A percentile compares a stretch with the other conserved stretches of the same genome.
Evolutionary conservation across 2,797 vertebrate genomes (phyloP).

Genomic region (Darevskia mixta): DNA sequence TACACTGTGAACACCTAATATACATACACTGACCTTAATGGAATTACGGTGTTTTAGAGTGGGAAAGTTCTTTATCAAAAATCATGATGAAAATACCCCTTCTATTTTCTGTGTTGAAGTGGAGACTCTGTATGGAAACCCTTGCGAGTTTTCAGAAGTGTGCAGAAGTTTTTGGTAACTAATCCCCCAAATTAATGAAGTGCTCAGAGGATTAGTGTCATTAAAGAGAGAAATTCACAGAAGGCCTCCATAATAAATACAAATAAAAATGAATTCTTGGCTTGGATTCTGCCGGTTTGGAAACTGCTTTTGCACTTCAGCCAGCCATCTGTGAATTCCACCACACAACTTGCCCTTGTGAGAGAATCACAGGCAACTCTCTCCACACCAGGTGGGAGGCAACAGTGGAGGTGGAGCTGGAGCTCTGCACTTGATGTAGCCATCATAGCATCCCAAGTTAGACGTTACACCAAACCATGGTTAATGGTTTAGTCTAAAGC

Average conservation of each 20-base stretch:
- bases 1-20: no score
- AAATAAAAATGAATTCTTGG: not conserved
- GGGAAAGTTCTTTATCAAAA: not conserved
- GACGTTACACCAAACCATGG: not conserved
- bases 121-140: accelerated
- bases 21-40: not conserved
- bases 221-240: slow-evolving; percentile 17
- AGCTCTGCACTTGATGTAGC: not conserved
- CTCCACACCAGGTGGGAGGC: accelerated
- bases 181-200: slow-evolving; percentile 1
- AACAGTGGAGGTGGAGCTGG: no score
- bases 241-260: slow-evolving; percentile 9
- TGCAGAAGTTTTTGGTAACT: slow-evolving; percentile 19
- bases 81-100: not conserved
- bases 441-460: not conserved
- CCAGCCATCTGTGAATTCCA: not conserved
- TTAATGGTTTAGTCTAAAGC: not conserved
- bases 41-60: not conserved
- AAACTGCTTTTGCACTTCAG: not conserved
- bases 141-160: slow-evolving; percentile 28
- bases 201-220: not conserved
- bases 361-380: not conserved
- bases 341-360: not conserved
- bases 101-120: not conserved
- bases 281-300: not conserved